Evolutionary conservation across 2,113 vertebrate genomes (phyloP).

Genomic region (Pogona vitticeps): DNA sequence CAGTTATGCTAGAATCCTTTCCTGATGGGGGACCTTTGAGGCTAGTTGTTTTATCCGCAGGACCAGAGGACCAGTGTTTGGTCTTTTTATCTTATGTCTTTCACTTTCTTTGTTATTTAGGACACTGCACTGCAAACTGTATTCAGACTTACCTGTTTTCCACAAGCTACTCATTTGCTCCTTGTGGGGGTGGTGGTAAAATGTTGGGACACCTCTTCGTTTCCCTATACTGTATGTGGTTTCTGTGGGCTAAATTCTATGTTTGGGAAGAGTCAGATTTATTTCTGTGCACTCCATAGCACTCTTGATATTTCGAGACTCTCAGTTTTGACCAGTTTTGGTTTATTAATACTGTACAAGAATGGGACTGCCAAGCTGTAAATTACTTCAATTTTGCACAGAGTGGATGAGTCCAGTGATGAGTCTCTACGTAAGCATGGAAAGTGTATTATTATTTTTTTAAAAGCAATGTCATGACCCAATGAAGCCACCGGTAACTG

Average conservation of each 20-base stretch:
- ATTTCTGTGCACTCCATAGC: background rate
- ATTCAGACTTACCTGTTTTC: background rate
- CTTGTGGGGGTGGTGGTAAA: background rate
- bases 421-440: no score
- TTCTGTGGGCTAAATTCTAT: background rate
- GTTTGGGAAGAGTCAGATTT: background rate
- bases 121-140: background rate
- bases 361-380: no score
- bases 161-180: background rate
- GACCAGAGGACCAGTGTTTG: background rate
- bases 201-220: background rate
- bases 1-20: background rate
- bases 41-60: background rate
- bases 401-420: no score
- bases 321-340: no score
- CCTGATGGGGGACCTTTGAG: background rate
- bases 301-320: background rate
- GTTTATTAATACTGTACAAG: no score
- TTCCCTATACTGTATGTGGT: background rate
- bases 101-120: background rate
- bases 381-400: no score
- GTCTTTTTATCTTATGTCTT: background rate
- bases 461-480: no score
- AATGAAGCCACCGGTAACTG: no score
- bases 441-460: no score